These are phyloP conservation scores for Dallia pectoralis DNA, from an alignment of 2,797 vertebrate genomes.

Conservation along the genomic window DNA sequence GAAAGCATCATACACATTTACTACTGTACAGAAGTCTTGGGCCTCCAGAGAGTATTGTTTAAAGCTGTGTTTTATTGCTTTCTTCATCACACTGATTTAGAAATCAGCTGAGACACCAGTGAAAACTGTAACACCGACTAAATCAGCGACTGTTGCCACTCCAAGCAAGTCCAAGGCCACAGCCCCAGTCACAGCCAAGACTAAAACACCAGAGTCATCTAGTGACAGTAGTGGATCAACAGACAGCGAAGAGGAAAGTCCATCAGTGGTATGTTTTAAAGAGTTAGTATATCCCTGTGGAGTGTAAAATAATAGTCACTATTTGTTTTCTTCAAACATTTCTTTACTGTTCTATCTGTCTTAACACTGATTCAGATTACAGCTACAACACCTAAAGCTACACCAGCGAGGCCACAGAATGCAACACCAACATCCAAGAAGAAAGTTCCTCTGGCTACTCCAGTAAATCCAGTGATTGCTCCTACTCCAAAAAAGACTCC, in stretches of 20 bases:
- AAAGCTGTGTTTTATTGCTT: no score
- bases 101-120: no score
- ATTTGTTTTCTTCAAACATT: not conserved
- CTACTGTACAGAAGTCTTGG: no score
- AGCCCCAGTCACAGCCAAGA: not conserved
- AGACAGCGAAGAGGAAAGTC: slow-evolving; percentile 20
- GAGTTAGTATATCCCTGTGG: not conserved
- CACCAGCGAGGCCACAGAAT: slow-evolving; percentile 10
- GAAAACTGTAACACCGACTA: not conserved
- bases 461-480: not conserved
- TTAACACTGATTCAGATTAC: not conserved
- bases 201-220: not conserved
- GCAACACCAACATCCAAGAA: not conserved
- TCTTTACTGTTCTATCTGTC: not conserved
- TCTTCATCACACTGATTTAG: no score
- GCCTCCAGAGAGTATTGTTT: no score
- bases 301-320: not conserved
- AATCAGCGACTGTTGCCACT: not conserved
- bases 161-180: not conserved
- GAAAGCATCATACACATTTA: no score
- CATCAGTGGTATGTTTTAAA: not conserved
- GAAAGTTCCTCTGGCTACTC: slow-evolving; percentile 1
- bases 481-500: slow-evolving; percentile 7
- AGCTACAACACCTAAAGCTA: not conserved
- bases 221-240: slow-evolving; percentile 18